Percentiles rank a stretch among this genome's conserved stretches.
phyloP scores from a whole-genome alignment of 1,140 invertebrate genomes.

The Scaptomyza montana region DNA sequence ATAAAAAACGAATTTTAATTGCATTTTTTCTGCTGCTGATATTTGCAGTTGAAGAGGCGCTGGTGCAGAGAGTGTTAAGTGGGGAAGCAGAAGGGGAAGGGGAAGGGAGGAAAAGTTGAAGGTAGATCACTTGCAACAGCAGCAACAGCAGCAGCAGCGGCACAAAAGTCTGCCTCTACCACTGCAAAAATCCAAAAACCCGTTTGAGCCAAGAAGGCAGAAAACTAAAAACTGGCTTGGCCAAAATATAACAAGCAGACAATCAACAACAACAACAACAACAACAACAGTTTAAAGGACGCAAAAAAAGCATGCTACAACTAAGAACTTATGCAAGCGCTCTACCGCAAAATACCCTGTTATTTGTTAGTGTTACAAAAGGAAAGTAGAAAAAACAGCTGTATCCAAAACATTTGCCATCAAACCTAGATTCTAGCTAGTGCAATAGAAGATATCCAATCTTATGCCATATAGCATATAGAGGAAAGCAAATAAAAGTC shows the following conservation, averaged over 20 bases:
- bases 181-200: constrained; percentile 40
- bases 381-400: no score
- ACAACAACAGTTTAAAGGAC: background rate
- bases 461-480: no score
- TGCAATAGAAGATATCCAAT: no score
- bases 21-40: constrained; percentile 38
- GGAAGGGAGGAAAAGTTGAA: no score
- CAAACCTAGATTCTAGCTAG: no score
- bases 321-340: background rate
- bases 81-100: no score
- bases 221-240: constrained; percentile 37
- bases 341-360: background rate
- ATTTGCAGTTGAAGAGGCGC: constrained; percentile 27
- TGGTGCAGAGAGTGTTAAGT: background rate
- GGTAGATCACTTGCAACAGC: constrained; percentile 12
- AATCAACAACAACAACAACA: background rate
- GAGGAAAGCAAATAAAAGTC: no score
- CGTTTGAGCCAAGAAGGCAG: constrained; percentile 30
- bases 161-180: background rate
- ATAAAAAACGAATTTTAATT: constrained; percentile 78
- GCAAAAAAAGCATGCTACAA: background rate
- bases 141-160: constrained; percentile 8
- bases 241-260: constrained; percentile 22
- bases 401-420: no score
- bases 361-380: no score